Base-by-base conservation (phyloP, 2,888 invertebrate species). In the Drosophila nigritarsus region DNA sequence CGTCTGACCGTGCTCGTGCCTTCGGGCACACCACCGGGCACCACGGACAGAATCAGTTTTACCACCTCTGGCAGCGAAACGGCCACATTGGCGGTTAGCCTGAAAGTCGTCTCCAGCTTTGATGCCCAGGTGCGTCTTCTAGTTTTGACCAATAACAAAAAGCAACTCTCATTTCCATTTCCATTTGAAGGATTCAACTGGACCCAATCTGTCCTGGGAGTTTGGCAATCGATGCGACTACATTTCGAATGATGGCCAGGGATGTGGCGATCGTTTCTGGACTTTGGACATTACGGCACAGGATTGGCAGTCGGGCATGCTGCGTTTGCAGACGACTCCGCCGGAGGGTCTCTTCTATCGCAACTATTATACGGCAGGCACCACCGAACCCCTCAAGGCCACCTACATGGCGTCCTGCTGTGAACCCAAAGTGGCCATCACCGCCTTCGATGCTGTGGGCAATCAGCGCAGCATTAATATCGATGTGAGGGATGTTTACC, bases 361-460 rank as follows among this genome's bases (percentile, higher is more conserved):
- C 36, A 94, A 94, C 48, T 94, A 94, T 34, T 97, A 96, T 89
- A 94, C 95, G 11, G 94, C 96, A 0, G 97, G 97, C 1, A 95
- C 96, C 0, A 94, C 94, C 36, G 95, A 95, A 36, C 94, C 95
- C 38, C 94, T 97, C 1, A 93, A 93, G 18, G 96, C 96, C 1
- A 94, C 94, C 4, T 97, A 96, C 90, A 94, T 95, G 24, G 95
- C 96, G 0, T 95, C 95, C 0, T 97, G 97, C 90, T 97, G 97
- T 90, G 94, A 95, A 8, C 95, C 96, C 0, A 94, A 95, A 58
- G 94, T 96, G 0, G 93, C 95, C 42, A 92, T 97, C 6, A 95
- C 94, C 2, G 96, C 96, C 0, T 94, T 94, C 13, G 97, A 97
- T 90, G 93, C 96, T 0, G 93, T 94, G 15, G 96, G 96, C 1